These are phyloP conservation scores for Pangasius macronema DNA, from an alignment of 2,797 vertebrate species.

Conservation along the genomic window DNA sequence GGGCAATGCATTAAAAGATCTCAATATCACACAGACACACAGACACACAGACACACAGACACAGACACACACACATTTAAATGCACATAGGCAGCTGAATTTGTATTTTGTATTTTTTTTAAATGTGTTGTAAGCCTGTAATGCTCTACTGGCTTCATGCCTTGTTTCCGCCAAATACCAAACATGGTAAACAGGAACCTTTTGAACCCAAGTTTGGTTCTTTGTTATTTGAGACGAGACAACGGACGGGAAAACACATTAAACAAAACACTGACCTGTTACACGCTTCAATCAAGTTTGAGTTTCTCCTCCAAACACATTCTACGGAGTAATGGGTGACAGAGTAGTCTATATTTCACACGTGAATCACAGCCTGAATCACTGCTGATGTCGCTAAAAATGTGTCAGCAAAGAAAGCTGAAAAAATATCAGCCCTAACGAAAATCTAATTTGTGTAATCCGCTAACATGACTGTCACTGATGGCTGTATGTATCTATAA, in stretches of 20 bases:
- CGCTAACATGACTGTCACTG: neutral
- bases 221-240: no score
- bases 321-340: neutral
- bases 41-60: neutral
- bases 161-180: neutral
- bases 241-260: no score
- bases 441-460: neutral
- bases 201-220: no score
- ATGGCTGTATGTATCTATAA: neutral
- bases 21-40: neutral
- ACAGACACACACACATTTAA: neutral
- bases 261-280: no score
- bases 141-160: neutral
- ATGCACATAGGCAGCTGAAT: neutral
- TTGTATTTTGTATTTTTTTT: neutral
- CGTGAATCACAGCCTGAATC: neutral
- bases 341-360: neutral
- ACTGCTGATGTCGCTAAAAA: neutral
- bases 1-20: neutral
- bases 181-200: neutral
- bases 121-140: neutral
- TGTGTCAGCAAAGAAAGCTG: neutral
- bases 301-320: neutral
- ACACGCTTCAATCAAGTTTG: neutral
- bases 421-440: neutral